Conservation (phyloP, 1,140 invertebrate genomes). For the Hyles euphorbiae region DNA sequence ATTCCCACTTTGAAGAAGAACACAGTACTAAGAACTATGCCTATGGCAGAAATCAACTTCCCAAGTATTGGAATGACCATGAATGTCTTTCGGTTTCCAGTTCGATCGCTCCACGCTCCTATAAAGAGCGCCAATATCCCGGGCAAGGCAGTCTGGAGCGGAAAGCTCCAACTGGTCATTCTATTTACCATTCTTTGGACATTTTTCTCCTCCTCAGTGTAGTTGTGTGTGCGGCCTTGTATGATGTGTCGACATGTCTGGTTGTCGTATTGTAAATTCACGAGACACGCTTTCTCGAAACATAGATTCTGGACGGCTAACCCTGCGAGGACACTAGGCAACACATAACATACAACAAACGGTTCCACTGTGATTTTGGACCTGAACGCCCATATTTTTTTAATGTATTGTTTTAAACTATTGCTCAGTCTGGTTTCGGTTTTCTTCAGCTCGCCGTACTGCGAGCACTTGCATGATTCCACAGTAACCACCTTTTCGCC, state of each 20-base stretch:
- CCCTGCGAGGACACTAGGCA: slow-evolving; percentile 75
- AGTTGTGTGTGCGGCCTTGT: slow-evolving; percentile 64
- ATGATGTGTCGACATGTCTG: slow-evolving; percentile 75
- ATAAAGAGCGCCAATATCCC: slow-evolving; percentile 77
- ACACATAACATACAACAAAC: slow-evolving; percentile 74
- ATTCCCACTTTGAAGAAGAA: slow-evolving; percentile 76
- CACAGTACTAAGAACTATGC: slow-evolving; percentile 74
- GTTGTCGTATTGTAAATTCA: slow-evolving; percentile 75
- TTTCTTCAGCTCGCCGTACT: slow-evolving; percentile 46
- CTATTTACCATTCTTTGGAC: slow-evolving; percentile 75
- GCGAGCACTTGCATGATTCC: slow-evolving; percentile 58
- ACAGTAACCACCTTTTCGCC: slow-evolving; percentile 58
- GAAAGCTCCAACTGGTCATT: slow-evolving; percentile 77
- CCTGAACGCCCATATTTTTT: slow-evolving; percentile 57
- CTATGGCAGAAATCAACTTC: slow-evolving; percentile 69
- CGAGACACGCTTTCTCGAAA: slow-evolving; percentile 79
- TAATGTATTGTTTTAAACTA: slow-evolving; percentile 56
- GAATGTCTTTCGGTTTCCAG: slow-evolving; percentile 77
- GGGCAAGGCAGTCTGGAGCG: slow-evolving; percentile 76
- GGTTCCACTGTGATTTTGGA: slow-evolving; percentile 77
- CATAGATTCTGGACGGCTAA: slow-evolving; percentile 77
- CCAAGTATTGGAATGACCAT: slow-evolving; percentile 77
- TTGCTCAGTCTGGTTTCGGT: slow-evolving; percentile 48
- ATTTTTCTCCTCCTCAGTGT: slow-evolving; percentile 69
- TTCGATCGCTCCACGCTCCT: slow-evolving; percentile 79